A percentile compares a stretch with the other conserved stretches of the same genome.
Conservation (phyloP, 2,797 vertebrate species). For the Molossus molossus region DNA sequence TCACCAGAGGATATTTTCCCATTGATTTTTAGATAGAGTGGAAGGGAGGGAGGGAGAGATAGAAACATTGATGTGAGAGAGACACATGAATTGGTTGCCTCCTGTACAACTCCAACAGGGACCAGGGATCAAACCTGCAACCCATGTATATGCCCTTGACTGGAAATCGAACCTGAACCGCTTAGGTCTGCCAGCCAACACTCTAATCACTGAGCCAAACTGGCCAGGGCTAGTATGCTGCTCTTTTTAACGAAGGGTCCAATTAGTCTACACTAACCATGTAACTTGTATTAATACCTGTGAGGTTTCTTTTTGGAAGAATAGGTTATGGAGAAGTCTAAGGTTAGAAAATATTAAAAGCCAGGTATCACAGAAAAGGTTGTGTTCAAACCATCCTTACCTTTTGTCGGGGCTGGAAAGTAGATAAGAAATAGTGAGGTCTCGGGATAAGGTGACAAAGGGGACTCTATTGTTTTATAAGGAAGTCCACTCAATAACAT, state of each 20-base stretch:
- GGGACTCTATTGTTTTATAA: not conserved
- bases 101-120: too few species aligned
- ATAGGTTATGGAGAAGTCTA: not conserved
- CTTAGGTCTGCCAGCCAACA: too few species aligned
- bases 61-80: too few species aligned
- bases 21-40: too few species aligned
- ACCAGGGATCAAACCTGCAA: too few species aligned
- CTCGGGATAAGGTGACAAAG: not conserved
- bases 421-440: not conserved
- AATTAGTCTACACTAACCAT: not conserved
- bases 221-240: not conserved
- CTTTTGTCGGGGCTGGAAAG: not conserved
- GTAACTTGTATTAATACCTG: not conserved
- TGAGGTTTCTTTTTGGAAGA: not conserved
- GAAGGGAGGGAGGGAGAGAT: too few species aligned
- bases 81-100: too few species aligned
- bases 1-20: too few species aligned
- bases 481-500: not conserved
- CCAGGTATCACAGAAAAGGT: not conserved
- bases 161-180: too few species aligned
- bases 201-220: too few species aligned
- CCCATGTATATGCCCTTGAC: too few species aligned
- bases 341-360: not conserved
- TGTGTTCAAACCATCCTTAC: not conserved
- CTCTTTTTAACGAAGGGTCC: not conserved